Base-by-base conservation (phyloP, 2,888 invertebrate genomes). In the Ophioninae sp. region DNA sequence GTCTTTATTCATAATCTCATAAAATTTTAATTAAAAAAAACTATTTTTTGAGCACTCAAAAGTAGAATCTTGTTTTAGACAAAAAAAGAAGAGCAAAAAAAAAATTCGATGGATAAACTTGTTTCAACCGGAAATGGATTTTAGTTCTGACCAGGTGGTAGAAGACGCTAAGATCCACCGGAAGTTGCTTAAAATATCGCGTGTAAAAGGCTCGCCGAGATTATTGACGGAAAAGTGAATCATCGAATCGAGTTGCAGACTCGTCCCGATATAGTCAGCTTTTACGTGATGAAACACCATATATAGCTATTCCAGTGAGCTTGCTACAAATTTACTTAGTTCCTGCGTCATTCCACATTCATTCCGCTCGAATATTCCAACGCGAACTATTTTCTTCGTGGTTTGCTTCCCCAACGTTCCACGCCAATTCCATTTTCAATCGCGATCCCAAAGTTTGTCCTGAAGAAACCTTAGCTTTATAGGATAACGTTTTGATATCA, bases 291-390 rank as follows among this genome's bases (percentile, higher is more conserved):
- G 44, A 20, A 20, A 13, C 30, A 10, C 22, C 17, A 20, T 23
- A 2, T 23, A 2, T 44, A 13, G 64, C 17, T 8, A 44, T 44
- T 51, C 58, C 51, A 51, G 8, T n/a, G 37, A 65, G 65, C 59
- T 44, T 65, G 37, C 22, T 44, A 30, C 71, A 61, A 82, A 71
- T 75, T 82, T 82, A 74, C 37, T 41, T 56, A 69, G 78, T 78
- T 82, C 63, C 22, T 63, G 23, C 81, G 76, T 76, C 81, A 77
- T 59, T 67, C 65, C 51, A 59, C 67, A 20, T 51, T 68, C 61
- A 22, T 39, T 76, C 30, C 30, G 1, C 30, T 22, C 51, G 23
- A 22, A 44, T 13, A 10, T 23, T 39, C 37, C 37, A 20, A 69
- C 39, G 39, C 63, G 2, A 51, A 63, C 23, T n/a, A 44, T 61